phyloP scores from a whole-genome alignment of 2,888 invertebrate species.

The Fissipunctia ypsillon region DNA sequence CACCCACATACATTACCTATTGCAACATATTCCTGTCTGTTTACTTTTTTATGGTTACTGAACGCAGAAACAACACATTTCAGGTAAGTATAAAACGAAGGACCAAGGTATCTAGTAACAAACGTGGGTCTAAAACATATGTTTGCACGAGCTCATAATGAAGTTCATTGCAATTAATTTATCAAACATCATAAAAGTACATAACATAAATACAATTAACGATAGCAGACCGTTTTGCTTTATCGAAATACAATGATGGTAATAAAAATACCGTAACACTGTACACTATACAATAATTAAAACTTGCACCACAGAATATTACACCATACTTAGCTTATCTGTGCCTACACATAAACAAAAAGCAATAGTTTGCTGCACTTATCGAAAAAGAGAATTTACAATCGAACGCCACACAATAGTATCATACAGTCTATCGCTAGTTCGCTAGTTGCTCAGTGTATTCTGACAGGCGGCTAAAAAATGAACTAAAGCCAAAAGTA shows the following conservation, averaged over 20 bases:
- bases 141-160: conserved; percentile 14
- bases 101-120: not conserved
- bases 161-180: conserved; percentile 58
- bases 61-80: not conserved
- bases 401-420: not conserved
- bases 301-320: conserved; percentile 32
- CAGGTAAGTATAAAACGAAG: not conserved
- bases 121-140: conserved; percentile 17
- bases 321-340: conserved; percentile 26
- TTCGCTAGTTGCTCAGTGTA: conserved; percentile 29
- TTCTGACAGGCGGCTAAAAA: conserved; percentile 36
- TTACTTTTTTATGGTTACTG: not conserved
- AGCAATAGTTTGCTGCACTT: conserved; percentile 6
- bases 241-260: conserved; percentile 36
- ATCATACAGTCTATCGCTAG: conserved; percentile 36
- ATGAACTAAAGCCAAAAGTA: conserved; percentile 15
- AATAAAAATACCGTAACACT: conserved; percentile 31
- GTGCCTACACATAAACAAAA: not conserved
- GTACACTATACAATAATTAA: conserved; percentile 36
- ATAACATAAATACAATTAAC: conserved; percentile 38
- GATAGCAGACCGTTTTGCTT: conserved; percentile 39
- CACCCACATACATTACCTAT: not conserved
- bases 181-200: conserved; percentile 37
- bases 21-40: not conserved
- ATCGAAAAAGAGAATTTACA: conserved; percentile 10